Base-by-base conservation (phyloP, 1,140 invertebrate species). In the Drosophila pallidifrons region DNA sequence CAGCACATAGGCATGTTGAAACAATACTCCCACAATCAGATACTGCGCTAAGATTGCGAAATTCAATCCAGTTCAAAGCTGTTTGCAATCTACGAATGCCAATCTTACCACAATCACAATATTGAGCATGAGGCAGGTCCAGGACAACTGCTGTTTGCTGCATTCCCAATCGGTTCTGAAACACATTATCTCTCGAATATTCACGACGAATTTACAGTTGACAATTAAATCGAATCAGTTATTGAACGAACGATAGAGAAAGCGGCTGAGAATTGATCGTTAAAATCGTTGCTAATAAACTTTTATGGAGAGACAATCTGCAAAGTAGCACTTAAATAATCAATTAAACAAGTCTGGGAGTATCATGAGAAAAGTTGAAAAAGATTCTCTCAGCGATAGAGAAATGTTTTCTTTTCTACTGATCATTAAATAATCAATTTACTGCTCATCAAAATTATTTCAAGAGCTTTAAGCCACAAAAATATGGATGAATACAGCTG, bases 61-160 rank as follows among this genome's bases (percentile, higher is more conserved):
- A 32, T 0, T 1, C 7, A 30, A 10, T 38, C 1, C 7, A 30
- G 35, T 38, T 4, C 1, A 41, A 16, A 20, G 7, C 13, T 8
- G 7, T 20, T 41, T 2, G 5, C 15, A 43, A 25, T 5, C 30
- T 13, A 8, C 11, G 46, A 41, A 52, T 52, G 32, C 5, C 51
- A 54, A 8, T 25, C 47, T 55, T 74, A 74, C 71, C 65, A 52
- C 35, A 13, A 60, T n/a, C 1, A 61, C 49, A 3, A 52, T 15
- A 25, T 74, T 69, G 11, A 74, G 65, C 65, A 69, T 74, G 1
- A 69, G 47, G 13, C 71, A 61, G 20, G 32, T 7, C 30, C 65
- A 52, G 3, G 20, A 41, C 13, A 74, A 11, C 32, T 69, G 57
- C 1, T 69, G 49, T 5, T 38, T 52, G 28, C 8, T 69, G 55